Evolutionary conservation across 30 jellyfish, hydroid and myxozoan genomes (phyloP).

Genomic region (Pseudorhiza aurosa): DNA sequence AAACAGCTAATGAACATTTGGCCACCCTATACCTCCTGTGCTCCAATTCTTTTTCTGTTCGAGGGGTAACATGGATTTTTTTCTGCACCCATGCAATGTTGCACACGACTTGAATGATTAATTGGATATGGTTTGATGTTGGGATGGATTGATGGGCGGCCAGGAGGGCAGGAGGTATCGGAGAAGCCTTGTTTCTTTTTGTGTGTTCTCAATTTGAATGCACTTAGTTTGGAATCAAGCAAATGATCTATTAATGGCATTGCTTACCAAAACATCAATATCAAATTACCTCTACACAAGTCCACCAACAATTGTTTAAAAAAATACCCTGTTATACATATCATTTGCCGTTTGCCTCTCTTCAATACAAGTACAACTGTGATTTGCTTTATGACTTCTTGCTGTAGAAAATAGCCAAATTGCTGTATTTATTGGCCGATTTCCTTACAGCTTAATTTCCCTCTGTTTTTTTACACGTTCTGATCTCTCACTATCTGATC

Average conservation of each 20-base stretch:
- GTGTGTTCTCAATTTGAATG: slow-evolving; percentile 19
- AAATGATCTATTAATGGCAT: background rate
- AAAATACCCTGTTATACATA: no score
- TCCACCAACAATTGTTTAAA: no score
- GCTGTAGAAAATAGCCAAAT: no score
- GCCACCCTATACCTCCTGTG: slow-evolving; percentile 88
- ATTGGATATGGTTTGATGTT: slow-evolving; percentile 1
- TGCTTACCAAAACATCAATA: background rate
- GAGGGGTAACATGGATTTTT: background rate
- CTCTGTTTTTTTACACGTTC: no score
- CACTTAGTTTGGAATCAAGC: background rate
- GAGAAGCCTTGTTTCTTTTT: slow-evolving; percentile 66
- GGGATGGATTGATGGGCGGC: background rate
- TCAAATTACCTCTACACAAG: no score
- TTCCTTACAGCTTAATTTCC: no score
- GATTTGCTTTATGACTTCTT: no score
- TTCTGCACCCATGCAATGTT: no score
- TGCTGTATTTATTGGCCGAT: no score
- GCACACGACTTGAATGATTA: background rate
- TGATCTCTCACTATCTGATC: no score
- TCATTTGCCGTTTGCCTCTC: no score
- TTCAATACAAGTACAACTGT: no score
- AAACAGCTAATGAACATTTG: slow-evolving; percentile 44
- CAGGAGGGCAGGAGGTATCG: slow-evolving; percentile 85
- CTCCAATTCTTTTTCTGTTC: slow-evolving; percentile 3